Conservation (phyloP, 2,888 invertebrate genomes). For the Drosophila koepferae region DNA sequence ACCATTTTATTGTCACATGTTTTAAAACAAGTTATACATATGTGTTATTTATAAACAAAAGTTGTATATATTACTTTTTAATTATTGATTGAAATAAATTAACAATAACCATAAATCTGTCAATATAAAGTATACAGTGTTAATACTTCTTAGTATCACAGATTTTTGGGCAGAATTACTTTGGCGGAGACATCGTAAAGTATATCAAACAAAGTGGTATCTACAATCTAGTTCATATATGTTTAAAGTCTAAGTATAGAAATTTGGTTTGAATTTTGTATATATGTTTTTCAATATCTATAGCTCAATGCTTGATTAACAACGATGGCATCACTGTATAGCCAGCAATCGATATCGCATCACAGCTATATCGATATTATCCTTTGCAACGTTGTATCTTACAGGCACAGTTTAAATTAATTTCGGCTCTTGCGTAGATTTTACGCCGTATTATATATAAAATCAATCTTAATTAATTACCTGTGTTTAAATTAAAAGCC, state of each 20-base stretch:
- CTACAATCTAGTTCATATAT: not conserved
- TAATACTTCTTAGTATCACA: too few species aligned
- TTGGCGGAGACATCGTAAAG: not conserved
- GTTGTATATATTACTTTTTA: not conserved
- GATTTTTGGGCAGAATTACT: too few species aligned
- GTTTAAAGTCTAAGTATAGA: not conserved
- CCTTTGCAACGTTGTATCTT: constrained; percentile 63
- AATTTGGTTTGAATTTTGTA: not conserved
- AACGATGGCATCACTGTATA: constrained; percentile 16
- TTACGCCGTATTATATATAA: constrained; percentile 12
- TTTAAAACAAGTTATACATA: not conserved
- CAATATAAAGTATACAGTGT: too few species aligned
- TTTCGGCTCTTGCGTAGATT: constrained; percentile 56
- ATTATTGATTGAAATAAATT: not conserved
- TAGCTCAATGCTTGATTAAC: not conserved
- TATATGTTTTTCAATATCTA: not conserved
- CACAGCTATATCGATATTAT: constrained; percentile 34
- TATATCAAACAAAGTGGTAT: not conserved
- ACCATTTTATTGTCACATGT: not conserved
- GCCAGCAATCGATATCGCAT: constrained; percentile 19
- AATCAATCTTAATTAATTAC: constrained; percentile 18
- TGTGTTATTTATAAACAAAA: not conserved
- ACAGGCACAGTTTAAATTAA: constrained; percentile 77
- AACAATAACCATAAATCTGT: too few species aligned
- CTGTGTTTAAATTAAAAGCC: constrained; percentile 7